Conservation (phyloP, 2,797 vertebrate genomes). For the Natrix natrix region DNA sequence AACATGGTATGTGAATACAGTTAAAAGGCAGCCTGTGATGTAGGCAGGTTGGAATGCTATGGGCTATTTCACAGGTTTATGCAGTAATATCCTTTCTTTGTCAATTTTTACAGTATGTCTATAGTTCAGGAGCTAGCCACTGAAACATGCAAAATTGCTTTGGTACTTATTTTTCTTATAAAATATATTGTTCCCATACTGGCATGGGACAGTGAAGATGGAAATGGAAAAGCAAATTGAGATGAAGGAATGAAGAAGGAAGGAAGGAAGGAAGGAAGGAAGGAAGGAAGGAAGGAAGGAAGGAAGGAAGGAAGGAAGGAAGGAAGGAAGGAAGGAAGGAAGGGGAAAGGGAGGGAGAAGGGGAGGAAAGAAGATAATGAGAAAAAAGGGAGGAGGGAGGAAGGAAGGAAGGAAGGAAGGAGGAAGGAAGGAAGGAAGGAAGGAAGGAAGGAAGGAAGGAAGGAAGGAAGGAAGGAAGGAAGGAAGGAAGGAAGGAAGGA, state of each 20-base stretch:
- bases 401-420: no score
- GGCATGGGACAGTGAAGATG: background rate
- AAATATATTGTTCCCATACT: background rate
- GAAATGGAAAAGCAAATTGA: background rate
- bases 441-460: no score
- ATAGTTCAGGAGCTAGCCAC: background rate
- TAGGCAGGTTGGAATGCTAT: background rate
- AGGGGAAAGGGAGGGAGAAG: no score
- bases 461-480: no score
- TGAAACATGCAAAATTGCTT: background rate
- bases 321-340: no score
- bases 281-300: no score
- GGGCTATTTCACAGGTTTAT: background rate
- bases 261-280: no score
- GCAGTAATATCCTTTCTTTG: background rate
- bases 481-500: no score
- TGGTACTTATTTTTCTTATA: background rate
- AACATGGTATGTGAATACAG: background rate
- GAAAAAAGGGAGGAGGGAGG: no score
- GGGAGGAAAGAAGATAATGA: no score
- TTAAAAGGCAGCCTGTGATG: background rate
- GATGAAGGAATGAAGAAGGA: background rate
- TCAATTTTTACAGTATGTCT: background rate
- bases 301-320: no score
- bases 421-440: background rate